Evolutionary conservation across 2,797 vertebrate species (phyloP), one percentile per base, ranked within the genome.

Genomic region (Setipinna tenuifilis): DNA sequence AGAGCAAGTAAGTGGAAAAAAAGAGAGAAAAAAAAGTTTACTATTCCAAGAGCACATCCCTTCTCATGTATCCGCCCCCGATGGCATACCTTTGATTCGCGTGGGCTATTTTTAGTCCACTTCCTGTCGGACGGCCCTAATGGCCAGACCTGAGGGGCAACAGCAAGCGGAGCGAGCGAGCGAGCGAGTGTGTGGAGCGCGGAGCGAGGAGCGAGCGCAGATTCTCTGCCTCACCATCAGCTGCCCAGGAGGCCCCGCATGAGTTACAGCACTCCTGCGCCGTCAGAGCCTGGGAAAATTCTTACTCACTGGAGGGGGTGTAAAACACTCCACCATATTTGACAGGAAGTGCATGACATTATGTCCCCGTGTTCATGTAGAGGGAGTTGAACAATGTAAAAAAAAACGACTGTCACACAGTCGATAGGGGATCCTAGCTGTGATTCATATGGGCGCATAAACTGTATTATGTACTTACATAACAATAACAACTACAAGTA

Each of bases 51-150:
- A 96, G 96, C 95, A 96, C 95, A 96, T 97, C 96, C 96, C 71
- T 96, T 97, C 96, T 97, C 96, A 96, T 96, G 96, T 96, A 44
- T 96, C 96, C 95, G 17, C 94, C 95, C 95, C 96, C 96, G 95
- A 97, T 96, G 96, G 96, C 96, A 96, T 96, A 97, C 96, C 96
- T 97, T 97, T 97, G 96, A 97, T 97, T 95, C 71, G 58, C 19
- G 17, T 58, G 94, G 95, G 28, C 96, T 97, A 97, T 97, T 97
- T 96, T 96, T 97, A 97, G 96, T n/a, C 94, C 94, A 95, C 95
- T 91, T 92, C 89, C 90, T 91, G 88, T 87, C 85, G 85, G 86
- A 87, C 83, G 71, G 3, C 17, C 16, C 50, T 54, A 54, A 54
- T 54, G 19, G 65, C 65, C 59, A 58, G n/a, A 61, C 75, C 78